Evolutionary conservation across 2,113 vertebrate species (phyloP), one percentile per base, ranked within the genome.

Genomic region (Sterrhoptilus dennistouni): DNA sequence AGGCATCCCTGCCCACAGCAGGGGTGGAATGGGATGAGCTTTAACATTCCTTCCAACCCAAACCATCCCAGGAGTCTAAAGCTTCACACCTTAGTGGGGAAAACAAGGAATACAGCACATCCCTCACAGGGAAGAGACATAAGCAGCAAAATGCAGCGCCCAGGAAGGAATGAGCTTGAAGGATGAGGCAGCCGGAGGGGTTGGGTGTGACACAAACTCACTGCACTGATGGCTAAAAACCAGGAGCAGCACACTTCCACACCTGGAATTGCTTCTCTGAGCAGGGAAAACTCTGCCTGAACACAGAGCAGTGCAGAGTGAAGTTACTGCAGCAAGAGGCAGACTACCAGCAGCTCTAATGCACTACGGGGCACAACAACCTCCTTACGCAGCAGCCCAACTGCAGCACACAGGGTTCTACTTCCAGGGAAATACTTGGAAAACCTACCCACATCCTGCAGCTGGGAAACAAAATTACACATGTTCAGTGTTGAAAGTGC

Each of bases 361-460:
- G 1, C 8, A 7, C 79, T 53, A 47, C 2, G 0, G 53, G 1
- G 20, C 1, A 0, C 22, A 17, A 72, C 1, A 0, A 31, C 3
- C 29, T 25, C 71, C 3, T 21, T 3, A n/a, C 0, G 4, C 40
- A 63, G 71, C 29, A 63, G 74, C 61, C 33, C 63, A 9, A 1
- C 87, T 33, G 69, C 0, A 66, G 89, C 83, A 20, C 54, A 24
- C 19, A 2, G 28, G 0, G 5, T 9, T 31, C 90, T 78, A 24
- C 68, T 80, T 12, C 0, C 11, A 78, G 69, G 77, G 70, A 12
- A 52, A 56, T 0, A 3, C 1, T 2, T 16, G 7, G n/a, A 29
- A 54, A 53, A 93, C 94, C 74, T 88, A 93, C 94, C 93, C 5
- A 38, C 2, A 13, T 83, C 87, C 89, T 38, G 89, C 74, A 89